Conservation (phyloP, 2,113 vertebrate genomes). For the Neodon shergylaensis region DNA sequence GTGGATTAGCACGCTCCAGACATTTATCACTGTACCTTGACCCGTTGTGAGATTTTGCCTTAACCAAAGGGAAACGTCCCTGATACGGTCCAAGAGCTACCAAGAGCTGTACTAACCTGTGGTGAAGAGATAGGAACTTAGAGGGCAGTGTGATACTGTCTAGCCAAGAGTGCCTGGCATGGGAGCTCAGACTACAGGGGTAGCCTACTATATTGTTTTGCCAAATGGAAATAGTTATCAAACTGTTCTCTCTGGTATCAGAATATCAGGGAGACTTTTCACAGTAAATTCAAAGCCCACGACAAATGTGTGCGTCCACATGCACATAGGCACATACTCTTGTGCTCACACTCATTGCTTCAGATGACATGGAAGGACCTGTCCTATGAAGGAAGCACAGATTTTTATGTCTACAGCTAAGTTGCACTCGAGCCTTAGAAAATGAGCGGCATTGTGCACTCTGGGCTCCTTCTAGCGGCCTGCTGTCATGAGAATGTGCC, state of each 20-base stretch:
- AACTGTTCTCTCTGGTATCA: not conserved
- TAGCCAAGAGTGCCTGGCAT: not conserved
- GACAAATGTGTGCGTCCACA: not conserved
- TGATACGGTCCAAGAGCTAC: not conserved
- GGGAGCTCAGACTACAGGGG: too few relatives aligned
- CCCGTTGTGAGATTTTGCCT: too few relatives aligned
- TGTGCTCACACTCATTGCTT: not conserved
- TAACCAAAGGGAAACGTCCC: not conserved
- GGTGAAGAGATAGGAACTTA: not conserved
- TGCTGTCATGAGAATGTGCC: not conserved
- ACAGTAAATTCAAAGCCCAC: not conserved
- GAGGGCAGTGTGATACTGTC: not conserved
- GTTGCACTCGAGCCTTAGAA: not conserved
- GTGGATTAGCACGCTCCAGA: not conserved
- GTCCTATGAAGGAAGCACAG: not conserved
- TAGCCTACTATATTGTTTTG: not conserved
- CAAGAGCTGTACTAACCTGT: not conserved
- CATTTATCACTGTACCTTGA: not conserved
- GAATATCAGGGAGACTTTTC: not conserved
- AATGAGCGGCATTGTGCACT: not conserved
- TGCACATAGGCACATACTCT: fast-evolving
- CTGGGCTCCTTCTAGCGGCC: conserved; percentile 5
- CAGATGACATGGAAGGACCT: not conserved
- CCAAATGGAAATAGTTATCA: not conserved
- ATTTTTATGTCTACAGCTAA: not conserved